Evolutionary conservation across 2,888 invertebrate species (phyloP), one percentile per base, ranked within the genome.

Genomic region (Lathronympha strigana): DNA sequence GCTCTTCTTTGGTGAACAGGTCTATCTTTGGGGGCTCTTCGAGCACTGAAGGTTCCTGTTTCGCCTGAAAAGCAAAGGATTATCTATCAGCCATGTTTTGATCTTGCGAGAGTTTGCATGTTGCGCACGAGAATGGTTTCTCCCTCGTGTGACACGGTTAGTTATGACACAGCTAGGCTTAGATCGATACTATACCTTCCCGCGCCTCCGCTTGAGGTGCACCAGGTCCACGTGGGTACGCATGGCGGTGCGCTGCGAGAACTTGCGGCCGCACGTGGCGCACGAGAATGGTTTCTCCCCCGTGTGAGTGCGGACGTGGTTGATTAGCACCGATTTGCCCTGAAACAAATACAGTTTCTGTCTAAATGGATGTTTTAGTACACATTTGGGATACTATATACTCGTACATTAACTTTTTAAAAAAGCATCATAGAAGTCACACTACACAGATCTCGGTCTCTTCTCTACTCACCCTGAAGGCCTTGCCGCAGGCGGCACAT

Each of bases 271-370:
- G 76, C 92, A 92, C 25, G 75, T 72, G 0, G 31, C 57, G 69
- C 92, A 91, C 55, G 77, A 72, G 79, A 83, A 90, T 6, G 88
- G 88, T 58, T 87, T 86, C 76, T 88, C 90, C 6, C 88, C 90
- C 0, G 90, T 90, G 80, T 92, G 92, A 9, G 73, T 74, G 21
- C 76, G 81, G 19, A 86, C 78, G 78, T 88, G 88, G 72, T 88
- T 88, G 3, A 73, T 76, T 2, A 92, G 68, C 23, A 88, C 86
- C 50, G 86, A 86, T 71, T 88, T 88, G 40, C 86, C 85, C 90
- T 90, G 76, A 45, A 43, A 13, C 23, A 11, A 2, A 17, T 45
- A 9, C 6, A 11, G 6, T 25, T 25, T 25, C 6, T 25, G 6
- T 25, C 3, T 4, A 25, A 25, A 25, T 25, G n/a, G n/a, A n/a